Evolutionary conservation across 2,113 vertebrate species (phyloP).

Genomic region (Meles meles): DNA sequence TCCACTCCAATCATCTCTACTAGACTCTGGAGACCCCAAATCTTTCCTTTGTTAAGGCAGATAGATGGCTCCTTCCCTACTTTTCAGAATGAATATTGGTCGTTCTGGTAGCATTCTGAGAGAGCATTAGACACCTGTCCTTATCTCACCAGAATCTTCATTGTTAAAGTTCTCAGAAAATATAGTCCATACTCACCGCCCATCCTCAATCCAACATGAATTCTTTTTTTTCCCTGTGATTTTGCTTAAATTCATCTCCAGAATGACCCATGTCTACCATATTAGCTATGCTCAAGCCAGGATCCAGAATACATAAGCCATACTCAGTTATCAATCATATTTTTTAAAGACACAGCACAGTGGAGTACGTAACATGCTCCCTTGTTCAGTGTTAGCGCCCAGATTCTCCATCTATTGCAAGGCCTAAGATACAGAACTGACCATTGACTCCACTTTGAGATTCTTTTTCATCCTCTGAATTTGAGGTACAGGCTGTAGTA

Average conservation of each 20-base stretch:
- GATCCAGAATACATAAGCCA: not conserved
- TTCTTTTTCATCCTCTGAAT: not conserved
- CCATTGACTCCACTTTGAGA: not conserved
- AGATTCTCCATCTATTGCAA: not conserved
- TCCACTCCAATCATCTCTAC: not conserved
- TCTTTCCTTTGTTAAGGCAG: not conserved
- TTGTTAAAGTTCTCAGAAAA: not conserved
- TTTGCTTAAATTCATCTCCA: not conserved
- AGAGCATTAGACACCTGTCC: not conserved
- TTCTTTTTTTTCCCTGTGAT: not conserved
- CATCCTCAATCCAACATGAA: not conserved
- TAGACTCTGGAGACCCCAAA: not conserved
- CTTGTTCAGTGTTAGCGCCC: not conserved
- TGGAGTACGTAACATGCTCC: not conserved
- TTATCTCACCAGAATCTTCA: not conserved
- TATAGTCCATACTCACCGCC: not conserved
- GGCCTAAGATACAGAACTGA: not conserved
- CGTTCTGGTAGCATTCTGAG: not conserved
- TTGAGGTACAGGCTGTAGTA: not conserved
- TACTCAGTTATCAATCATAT: not conserved
- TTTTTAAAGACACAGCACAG: not conserved
- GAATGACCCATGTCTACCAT: not conserved
- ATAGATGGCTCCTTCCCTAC: not conserved
- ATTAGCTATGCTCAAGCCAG: not conserved
- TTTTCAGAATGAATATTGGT: not conserved